Evolutionary conservation across 2,113 vertebrate genomes (phyloP).

Genomic region (Fregetta grallaria): DNA sequence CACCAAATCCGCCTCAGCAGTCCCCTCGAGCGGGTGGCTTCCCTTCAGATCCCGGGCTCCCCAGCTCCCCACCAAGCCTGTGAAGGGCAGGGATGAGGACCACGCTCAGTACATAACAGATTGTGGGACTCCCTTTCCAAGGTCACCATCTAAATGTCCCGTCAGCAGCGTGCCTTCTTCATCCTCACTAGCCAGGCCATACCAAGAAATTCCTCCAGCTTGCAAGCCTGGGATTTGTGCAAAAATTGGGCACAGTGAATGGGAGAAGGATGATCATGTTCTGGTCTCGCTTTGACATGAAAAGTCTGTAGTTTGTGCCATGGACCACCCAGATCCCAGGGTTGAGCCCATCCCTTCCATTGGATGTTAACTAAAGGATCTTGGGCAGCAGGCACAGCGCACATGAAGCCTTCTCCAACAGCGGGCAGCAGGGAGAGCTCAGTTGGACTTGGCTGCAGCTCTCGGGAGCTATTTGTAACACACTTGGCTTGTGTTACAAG

Average conservation of each 20-base stretch:
- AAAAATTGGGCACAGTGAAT: neutral
- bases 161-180: neutral
- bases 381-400: neutral
- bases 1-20: neutral
- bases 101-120: neutral
- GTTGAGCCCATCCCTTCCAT: neutral
- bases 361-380: neutral
- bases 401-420: neutral
- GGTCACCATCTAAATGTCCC: neutral
- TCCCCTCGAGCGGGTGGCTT: neutral
- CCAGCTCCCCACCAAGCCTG: neutral
- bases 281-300: neutral
- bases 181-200: neutral
- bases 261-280: neutral
- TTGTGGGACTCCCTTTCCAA: neutral
- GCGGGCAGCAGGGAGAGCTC: neutral
- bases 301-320: neutral
- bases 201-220: neutral
- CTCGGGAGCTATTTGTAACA: neutral
- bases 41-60: neutral
- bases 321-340: neutral
- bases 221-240: neutral
- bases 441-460: neutral
- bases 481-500: neutral
- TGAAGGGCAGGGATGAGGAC: neutral